Evolutionary conservation across 2,888 invertebrate genomes (phyloP).

Genomic region (Junonia oenone): DNA sequence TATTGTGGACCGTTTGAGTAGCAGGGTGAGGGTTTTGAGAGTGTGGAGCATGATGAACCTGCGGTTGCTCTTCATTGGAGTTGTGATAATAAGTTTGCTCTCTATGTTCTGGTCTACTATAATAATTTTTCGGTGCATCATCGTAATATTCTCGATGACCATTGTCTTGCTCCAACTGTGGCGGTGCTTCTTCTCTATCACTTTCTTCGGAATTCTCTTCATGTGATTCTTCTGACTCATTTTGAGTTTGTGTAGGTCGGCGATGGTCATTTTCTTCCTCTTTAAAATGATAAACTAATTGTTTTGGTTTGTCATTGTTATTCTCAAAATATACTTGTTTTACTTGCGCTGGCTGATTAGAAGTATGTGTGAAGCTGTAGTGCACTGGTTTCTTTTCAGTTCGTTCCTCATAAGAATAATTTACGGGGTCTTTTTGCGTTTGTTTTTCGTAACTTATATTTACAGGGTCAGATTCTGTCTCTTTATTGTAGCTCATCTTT

Average conservation of each 20-base stretch:
- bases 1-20: not conserved
- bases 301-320: constrained; percentile 46
- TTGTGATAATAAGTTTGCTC: constrained; percentile 30
- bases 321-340: constrained; percentile 47
- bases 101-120: constrained; percentile 34
- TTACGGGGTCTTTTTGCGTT: constrained; percentile 47
- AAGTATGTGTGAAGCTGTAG: constrained; percentile 36
- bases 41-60: too few relatives aligned
- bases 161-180: constrained; percentile 3
- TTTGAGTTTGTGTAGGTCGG: constrained; percentile 4
- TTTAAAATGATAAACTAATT: constrained; percentile 48
- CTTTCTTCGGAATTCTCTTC: constrained; percentile 21
- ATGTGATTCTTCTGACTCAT: constrained; percentile 29
- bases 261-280: constrained; percentile 23
- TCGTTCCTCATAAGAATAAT: constrained; percentile 56
- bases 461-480: constrained; percentile 56
- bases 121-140: constrained; percentile 20
- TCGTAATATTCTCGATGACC: constrained; percentile 16
- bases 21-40: not conserved
- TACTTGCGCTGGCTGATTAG: constrained; percentile 45
- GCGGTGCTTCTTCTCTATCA: constrained; percentile 19
- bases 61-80: constrained; percentile 11
- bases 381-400: constrained; percentile 45
- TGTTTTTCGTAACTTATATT: constrained; percentile 53
- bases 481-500: constrained; percentile 59